Evolutionary conservation across 2,797 vertebrate genomes (phyloP), one percentile per base, ranked within the genome.

Genomic region (Octomys mimax): DNA sequence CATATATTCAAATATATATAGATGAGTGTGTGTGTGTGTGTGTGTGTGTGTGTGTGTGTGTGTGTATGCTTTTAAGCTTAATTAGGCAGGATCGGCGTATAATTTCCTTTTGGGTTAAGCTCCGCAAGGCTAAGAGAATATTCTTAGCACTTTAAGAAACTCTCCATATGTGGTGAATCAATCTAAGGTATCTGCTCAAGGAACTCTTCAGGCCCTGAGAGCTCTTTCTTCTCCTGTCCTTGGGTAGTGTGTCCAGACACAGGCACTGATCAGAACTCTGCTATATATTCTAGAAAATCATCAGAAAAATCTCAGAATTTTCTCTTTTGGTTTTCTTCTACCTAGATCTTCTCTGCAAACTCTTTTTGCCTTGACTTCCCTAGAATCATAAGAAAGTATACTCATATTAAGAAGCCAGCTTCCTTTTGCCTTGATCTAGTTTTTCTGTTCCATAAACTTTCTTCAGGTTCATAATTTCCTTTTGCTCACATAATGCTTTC

Each of bases 91-190:
- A 89, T 2, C 22, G 36, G 26, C 57, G 33, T 33, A 79, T 39
- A 24, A 91, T 82, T 96, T 91, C 61, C 10, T 75, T 91, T 91
- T 18, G 8, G 33, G 24, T 68, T 95, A 85, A 80, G 70, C 75
- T 94, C 93, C 46, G 33, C 81, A 61, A 14, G 9, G 87, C 11
- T 36, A 64, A 94, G 62, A 26, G 54, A 96, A 31, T 91, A 24
- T 33, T 96, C 21, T 78, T 73, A 75, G 46, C 33, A 83, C 10
- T 39, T 0, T 33, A 73, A 87, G 39, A 24, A 87, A 33, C n/a
- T 89, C 61, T 73, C 79, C 14, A 19, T 70, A 73, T 6, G 57
- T 80, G 42, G 42, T 8, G 8, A 77, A 61, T 7, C 18, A 73
- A 68, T 81, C 13, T 2, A 42, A 22, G 28, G 12, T 79, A 4